Conservation (phyloP, 2,888 invertebrate genomes). For the Esperia sulphurella region DNA sequence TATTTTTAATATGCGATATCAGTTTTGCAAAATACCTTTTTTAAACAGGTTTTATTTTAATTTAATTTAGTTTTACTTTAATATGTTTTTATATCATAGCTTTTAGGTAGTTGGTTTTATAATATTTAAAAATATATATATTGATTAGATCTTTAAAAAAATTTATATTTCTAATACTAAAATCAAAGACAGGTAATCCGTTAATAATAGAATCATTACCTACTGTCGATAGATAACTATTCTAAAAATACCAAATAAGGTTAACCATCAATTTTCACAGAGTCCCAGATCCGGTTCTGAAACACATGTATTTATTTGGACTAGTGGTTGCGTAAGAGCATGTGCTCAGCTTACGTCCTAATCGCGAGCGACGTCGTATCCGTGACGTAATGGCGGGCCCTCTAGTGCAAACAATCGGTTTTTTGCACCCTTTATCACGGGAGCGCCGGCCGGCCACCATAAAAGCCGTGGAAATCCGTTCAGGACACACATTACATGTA, state of each 20-base stretch:
- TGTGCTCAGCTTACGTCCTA: slow-evolving; percentile 55
- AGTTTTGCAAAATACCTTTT: no score
- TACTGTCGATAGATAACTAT: background rate
- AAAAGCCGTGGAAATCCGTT: slow-evolving; percentile 73
- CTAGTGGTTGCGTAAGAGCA: slow-evolving; percentile 65
- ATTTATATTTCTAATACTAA: no score
- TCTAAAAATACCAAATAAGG: background rate
- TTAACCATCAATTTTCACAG: slow-evolving; percentile 48
- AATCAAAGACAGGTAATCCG: no score
- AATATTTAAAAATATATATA: no score
- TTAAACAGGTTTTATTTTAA: no score
- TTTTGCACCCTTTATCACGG: slow-evolving; percentile 76
- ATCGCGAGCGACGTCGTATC: slow-evolving; percentile 55
- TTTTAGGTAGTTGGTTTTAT: no score
- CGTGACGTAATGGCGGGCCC: slow-evolving; percentile 69
- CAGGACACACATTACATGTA: slow-evolving; percentile 73
- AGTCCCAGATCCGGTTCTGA: slow-evolving; percentile 61
- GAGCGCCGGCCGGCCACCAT: slow-evolving; percentile 63
- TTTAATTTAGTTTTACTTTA: no score
- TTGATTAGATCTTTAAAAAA: no score
- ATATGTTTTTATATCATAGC: no score
- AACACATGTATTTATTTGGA: slow-evolving; percentile 73
- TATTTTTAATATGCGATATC: no score
- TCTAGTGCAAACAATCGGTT: slow-evolving; percentile 70
- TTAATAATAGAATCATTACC: no score